phyloP scores from a whole-genome alignment of 2,113 vertebrate genomes.

The Psilopsiagon aurifrons region DNA sequence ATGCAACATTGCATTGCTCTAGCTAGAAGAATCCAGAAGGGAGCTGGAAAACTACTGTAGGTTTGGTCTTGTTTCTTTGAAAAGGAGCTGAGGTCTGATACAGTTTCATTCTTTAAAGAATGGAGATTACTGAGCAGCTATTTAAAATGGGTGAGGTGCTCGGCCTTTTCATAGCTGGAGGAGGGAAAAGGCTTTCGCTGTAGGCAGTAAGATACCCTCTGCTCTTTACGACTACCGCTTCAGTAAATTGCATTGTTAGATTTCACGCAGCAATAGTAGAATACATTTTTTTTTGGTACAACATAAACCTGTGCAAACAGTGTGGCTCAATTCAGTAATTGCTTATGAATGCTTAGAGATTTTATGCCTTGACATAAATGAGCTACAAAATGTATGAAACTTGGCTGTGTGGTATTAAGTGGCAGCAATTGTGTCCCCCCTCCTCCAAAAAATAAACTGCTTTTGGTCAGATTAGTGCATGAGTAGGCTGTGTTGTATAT shows the following conservation, averaged over 20 bases:
- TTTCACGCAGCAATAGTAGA: not conserved
- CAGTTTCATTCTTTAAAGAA: not conserved
- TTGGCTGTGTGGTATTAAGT: not conserved
- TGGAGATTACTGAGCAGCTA: not conserved
- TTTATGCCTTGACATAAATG: not conserved
- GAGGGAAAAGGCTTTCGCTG: not conserved
- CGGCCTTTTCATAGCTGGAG: not conserved
- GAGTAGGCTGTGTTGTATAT: not conserved
- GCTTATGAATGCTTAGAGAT: not conserved
- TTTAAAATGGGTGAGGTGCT: not conserved
- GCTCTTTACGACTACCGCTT: not conserved
- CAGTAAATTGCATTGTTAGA: not conserved
- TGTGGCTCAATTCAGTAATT: not conserved
- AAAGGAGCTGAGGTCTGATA: slow-evolving; percentile 6
- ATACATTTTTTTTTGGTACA: not conserved
- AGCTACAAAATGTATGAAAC: not conserved
- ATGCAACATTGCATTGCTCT: not conserved
- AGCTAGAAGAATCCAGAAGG: not conserved
- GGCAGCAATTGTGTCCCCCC: rapidly evolving
- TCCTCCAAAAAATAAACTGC: not conserved
- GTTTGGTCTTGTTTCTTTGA: not conserved
- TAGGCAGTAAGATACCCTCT: not conserved
- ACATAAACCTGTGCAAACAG: not conserved
- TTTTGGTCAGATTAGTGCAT: not conserved
- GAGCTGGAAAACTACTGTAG: not conserved